Base-by-base conservation (phyloP, 1,140 invertebrate species). In the Vanessa atalanta region DNA sequence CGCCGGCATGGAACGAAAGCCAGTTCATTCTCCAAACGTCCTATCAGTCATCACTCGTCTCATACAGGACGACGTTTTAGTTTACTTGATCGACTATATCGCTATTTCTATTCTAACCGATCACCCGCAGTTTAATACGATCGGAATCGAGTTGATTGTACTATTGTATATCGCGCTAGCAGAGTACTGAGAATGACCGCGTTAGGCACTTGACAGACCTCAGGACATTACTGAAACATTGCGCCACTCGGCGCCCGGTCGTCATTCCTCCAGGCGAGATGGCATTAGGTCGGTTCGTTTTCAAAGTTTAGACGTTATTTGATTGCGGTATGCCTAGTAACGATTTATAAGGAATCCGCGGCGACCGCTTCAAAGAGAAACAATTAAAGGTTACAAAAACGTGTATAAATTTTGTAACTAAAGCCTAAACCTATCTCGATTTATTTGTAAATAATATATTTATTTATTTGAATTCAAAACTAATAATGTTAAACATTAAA, bases 131-230 rank as follows among this genome's bases (percentile, higher is more conserved):
- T 53, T 57, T 3, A 57, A 26, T 57, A 23, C 53, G 53, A 55
- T 55, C 20, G 53, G 20, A 12, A 57, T 26, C 20, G 20, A 57
- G 16, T 57, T 23, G n/a, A 23, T 23, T 57, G 53, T 57, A 57
- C 53, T 57, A 57, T 13, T 31, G 26, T 31, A 31, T 31, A 57
- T 26, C 53, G 53, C 26, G 53, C 53, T 57, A 23, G 53, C 12
- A 55, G 53, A 51, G 50, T 26, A 57, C 53, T 57, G 50, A 53
- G 15, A 16, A 23, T 23, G 53, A 57, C 51, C 15, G 51, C 16
- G 53, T 57, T 8, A 57, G 53, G 53, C 53, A 57, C 53, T 57
- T 57, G 53, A 57, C 20, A 57, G 16, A 57, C 53, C 53, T 57
- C 20, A 5, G 12, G 53, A 57, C 53, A 23, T 23, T 23, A 9